Evolutionary conservation across 2,113 vertebrate species (phyloP).

Genomic region (Dasypus novemcinctus): DNA sequence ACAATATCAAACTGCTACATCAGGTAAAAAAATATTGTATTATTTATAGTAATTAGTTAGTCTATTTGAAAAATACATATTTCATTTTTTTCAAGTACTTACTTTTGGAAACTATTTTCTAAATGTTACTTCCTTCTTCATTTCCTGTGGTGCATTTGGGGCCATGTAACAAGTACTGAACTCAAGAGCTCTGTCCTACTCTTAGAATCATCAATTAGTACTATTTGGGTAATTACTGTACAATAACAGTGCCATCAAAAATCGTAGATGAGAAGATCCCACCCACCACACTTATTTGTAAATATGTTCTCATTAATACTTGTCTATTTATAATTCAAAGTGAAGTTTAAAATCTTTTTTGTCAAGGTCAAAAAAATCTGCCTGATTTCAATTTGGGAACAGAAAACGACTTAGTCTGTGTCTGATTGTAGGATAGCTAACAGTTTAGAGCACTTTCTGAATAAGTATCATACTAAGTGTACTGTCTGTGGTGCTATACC

Average conservation of each 20-base stretch:
- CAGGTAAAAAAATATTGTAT: not conserved
- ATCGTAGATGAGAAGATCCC: rapidly evolving
- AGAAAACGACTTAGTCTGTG: too few relatives aligned
- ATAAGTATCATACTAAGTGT: rapidly evolving
- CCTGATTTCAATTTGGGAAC: not conserved
- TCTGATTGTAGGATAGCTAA: rapidly evolving
- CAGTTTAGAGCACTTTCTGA: rapidly evolving
- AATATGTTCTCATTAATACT: not conserved
- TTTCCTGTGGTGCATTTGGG: not conserved
- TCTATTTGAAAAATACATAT: not conserved
- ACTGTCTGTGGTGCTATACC: rapidly evolving
- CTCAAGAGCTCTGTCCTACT: rapidly evolving
- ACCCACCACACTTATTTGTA: not conserved
- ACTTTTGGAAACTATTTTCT: not conserved
- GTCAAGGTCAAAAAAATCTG: not conserved
- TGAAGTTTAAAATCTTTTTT: not conserved
- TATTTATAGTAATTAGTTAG: not conserved
- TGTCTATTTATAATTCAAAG: not conserved
- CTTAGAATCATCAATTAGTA: rapidly evolving
- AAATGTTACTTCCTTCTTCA: rapidly evolving
- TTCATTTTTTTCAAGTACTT: not conserved
- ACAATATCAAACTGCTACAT: too few relatives aligned
- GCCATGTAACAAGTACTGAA: rapidly evolving
- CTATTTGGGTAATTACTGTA: rapidly evolving
- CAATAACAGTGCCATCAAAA: rapidly evolving